Evolutionary conservation across 1,140 invertebrate genomes (phyloP).

Genomic region (Lordiphosa stackelbergi): DNA sequence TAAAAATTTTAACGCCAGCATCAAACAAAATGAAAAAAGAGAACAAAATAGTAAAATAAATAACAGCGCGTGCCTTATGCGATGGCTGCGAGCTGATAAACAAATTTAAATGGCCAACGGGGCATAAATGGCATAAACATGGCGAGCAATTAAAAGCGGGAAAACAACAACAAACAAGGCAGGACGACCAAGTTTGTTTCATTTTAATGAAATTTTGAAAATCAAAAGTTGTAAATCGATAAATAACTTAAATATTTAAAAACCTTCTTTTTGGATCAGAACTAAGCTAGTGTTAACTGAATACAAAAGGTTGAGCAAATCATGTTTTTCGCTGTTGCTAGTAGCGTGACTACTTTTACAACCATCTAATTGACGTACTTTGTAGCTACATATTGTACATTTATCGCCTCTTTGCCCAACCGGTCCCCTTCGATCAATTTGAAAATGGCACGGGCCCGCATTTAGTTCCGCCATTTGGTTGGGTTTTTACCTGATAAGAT

Average conservation of each 20-base stretch:
- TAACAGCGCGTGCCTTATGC: neutral
- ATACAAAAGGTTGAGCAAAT: too few species aligned
- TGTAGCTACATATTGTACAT: conserved; percentile 21
- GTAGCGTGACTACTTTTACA: conserved; percentile 40
- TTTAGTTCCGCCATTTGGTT: conserved; percentile 43
- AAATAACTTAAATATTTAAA: too few species aligned
- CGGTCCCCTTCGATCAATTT: conserved; percentile 29
- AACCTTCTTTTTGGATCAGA: too few species aligned
- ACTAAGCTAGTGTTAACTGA: too few species aligned
- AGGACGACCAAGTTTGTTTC: too few species aligned
- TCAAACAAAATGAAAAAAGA: conserved; percentile 20
- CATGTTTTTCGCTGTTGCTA: too few species aligned
- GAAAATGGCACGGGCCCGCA: conserved; percentile 39
- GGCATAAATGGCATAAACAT: conserved; percentile 1
- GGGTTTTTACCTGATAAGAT: conserved; percentile 35
- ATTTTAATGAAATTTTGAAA: too few species aligned
- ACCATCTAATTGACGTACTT: conserved; percentile 25
- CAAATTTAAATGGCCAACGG: conserved; percentile 29
- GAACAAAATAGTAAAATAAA: conserved; percentile 11
- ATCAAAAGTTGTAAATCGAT: too few species aligned
- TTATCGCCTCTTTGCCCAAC: neutral
- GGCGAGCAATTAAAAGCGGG: conserved; percentile 4
- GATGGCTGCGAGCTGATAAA: conserved; percentile 24
- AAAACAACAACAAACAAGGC: neutral
- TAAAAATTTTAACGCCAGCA: conserved; percentile 29